Evolutionary conservation across 2,888 invertebrate genomes (phyloP), one percentile per base, ranked within the genome.

Genomic region (Pseudococcus longispinus): DNA sequence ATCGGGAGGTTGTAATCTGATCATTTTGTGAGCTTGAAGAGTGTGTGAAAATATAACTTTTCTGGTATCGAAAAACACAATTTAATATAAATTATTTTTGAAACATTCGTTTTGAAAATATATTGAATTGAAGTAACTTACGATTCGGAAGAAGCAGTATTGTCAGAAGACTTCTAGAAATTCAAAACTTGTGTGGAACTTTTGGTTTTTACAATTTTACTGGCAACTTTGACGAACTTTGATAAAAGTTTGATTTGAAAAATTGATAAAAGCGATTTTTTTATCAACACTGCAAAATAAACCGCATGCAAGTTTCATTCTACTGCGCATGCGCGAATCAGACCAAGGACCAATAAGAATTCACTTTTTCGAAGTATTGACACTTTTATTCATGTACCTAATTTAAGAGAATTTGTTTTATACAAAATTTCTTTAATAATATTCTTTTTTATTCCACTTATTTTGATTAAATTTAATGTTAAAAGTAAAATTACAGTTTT

Each of bases 1-100:
- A 37, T 84, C 84, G 1, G 65, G 60, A 29, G 55, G 84, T 37
- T 26, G 37, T 23, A 65, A n/a, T 65, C 84, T 29, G 6, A 84
- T 84, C 84, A 84, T 84, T 60, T 9, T 23, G 13, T 0, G 23
- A 23, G 3, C 5, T 60, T 23, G 23, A 60, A 1, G 11, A 9
- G 9, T 20, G 1, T 23, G 23, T 9, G 23, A 60, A 60, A 0
- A 37, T 9, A 37, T 8, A 37, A 6, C 9, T 37, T 37, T 37
- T 6, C 2, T 0, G 1, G 37, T 37, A 37, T 37, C 9, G 2
- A 8, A 6, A 37, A 37, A 37, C 37, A 37, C 37, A 37, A n/a
- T n/a, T n/a, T n/a, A n/a, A n/a, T n/a, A n/a, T n/a, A n/a, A n/a
- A n/a, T n/a, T n/a, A n/a, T n/a, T n/a, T n/a, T n/a, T 37, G 6